A percentile compares a stretch with the other conserved stretches of the same genome.
Evolutionary conservation across 2,797 vertebrate genomes (phyloP).

Genomic region (Brachymystax lenok): DNA sequence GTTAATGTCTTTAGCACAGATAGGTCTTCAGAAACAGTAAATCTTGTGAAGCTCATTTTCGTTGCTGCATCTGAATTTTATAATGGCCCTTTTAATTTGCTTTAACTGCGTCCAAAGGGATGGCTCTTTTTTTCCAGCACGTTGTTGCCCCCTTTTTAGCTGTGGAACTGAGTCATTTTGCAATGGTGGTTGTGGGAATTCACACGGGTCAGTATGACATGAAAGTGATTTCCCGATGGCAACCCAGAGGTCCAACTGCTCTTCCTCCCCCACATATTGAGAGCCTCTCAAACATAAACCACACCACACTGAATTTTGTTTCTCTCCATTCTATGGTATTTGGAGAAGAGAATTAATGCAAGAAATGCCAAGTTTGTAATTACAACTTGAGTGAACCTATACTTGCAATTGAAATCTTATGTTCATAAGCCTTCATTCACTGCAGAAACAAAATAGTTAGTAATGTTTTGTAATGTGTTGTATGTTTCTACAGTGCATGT

Average conservation of each 20-base stretch:
- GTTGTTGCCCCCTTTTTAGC: conserved; percentile 27
- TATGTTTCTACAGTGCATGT: neutral
- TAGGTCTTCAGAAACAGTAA: conserved; percentile 77
- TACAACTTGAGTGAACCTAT: neutral
- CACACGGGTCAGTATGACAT: conserved; percentile 29
- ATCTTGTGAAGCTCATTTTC: conserved; percentile 82
- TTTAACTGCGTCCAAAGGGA: conserved; percentile 80
- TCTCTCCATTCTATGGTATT: neutral
- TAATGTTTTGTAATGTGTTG: neutral
- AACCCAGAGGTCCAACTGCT: conserved; percentile 4
- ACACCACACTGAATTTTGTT: neutral
- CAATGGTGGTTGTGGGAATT: conserved; percentile 74
- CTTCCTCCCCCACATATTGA: neutral
- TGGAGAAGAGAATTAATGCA: neutral
- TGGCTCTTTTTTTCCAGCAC: conserved; percentile 70
- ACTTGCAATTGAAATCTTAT: neutral
- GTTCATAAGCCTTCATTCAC: neutral
- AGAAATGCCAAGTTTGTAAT: neutral
- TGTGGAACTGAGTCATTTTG: conserved; percentile 74
- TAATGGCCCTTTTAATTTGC: conserved; percentile 83
- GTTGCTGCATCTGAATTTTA: conserved; percentile 85
- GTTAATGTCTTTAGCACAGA: conserved; percentile 73
- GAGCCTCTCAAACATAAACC: neutral
- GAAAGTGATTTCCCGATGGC: neutral
- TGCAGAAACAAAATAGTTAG: neutral